Evolutionary conservation across 2,797 vertebrate genomes (phyloP).

Genomic region (Malurus leucopterus): DNA sequence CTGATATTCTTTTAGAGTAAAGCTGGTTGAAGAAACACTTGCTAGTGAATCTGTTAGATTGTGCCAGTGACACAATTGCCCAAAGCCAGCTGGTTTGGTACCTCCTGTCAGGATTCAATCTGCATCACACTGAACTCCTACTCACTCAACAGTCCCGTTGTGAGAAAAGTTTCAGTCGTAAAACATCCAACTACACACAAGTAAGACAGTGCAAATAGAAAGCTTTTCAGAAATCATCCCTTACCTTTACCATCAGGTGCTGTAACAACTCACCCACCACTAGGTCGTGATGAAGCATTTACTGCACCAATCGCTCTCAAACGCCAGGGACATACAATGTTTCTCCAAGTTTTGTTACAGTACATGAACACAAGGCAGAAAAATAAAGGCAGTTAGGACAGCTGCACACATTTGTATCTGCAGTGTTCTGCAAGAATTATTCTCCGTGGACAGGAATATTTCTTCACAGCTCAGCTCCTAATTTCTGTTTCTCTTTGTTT

Average conservation of each 20-base stretch:
- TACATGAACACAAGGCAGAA: background rate
- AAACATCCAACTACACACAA: background rate
- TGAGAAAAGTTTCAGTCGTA: background rate
- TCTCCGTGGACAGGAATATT: background rate
- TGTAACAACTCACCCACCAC: background rate
- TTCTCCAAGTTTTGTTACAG: background rate
- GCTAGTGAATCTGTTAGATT: background rate
- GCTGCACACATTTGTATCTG: background rate
- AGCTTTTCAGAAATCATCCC: background rate
- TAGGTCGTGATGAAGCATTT: background rate
- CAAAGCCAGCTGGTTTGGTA: background rate
- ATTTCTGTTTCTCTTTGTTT: background rate
- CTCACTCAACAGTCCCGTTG: background rate
- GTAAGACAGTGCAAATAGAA: background rate
- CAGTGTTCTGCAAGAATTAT: background rate
- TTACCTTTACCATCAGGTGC: background rate
- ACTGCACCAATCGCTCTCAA: background rate
- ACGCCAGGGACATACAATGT: rapidly evolving
- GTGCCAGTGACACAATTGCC: background rate
- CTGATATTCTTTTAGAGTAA: background rate
- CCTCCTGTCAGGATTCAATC: background rate
- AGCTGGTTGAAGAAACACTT: background rate
- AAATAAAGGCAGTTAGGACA: background rate
- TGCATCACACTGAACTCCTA: background rate
- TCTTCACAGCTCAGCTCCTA: background rate